Conservation (phyloP, 1,140 invertebrate genomes). For the Epicauta chinensis region DNA sequence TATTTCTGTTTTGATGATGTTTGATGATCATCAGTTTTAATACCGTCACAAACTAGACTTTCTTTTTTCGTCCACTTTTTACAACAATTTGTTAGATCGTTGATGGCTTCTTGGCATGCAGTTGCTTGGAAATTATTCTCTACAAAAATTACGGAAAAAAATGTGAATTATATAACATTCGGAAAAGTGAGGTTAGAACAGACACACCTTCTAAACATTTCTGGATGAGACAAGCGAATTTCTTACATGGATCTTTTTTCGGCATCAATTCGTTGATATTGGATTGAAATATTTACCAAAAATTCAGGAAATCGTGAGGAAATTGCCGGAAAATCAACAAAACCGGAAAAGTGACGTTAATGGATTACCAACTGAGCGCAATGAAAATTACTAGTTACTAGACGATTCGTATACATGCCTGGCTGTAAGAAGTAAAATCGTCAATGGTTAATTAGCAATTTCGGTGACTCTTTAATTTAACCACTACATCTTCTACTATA, state of each 20-base stretch:
- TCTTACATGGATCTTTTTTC: conserved; percentile 66
- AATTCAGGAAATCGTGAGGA: too few species aligned
- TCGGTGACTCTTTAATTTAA: too few species aligned
- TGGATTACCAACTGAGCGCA: too few species aligned
- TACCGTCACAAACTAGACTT: conserved; percentile 60
- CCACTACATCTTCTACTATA: too few species aligned
- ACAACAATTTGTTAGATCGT: conserved; percentile 60
- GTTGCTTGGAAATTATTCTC: conserved; percentile 63
- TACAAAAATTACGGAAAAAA: conserved; percentile 39
- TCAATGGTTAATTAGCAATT: too few species aligned
- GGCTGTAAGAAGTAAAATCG: too few species aligned
- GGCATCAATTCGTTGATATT: conserved; percentile 30
- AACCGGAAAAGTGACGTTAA: too few species aligned
- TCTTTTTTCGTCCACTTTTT: conserved; percentile 47
- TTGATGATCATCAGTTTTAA: conserved; percentile 47
- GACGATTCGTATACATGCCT: too few species aligned
- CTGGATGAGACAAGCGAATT: conserved; percentile 67
- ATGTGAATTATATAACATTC: conserved; percentile 16
- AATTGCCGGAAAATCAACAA: too few species aligned
- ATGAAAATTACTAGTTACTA: too few species aligned
- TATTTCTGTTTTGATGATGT: conserved; percentile 19
- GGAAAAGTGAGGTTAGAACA: conserved; percentile 6
- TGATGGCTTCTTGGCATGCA: conserved; percentile 52
- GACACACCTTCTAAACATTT: conserved; percentile 63
- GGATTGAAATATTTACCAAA: too few species aligned